A percentile compares a stretch with the other conserved stretches of the same genome.
Evolutionary conservation across 2,888 invertebrate genomes (phyloP).

Genomic region (Drosophila borealis): DNA sequence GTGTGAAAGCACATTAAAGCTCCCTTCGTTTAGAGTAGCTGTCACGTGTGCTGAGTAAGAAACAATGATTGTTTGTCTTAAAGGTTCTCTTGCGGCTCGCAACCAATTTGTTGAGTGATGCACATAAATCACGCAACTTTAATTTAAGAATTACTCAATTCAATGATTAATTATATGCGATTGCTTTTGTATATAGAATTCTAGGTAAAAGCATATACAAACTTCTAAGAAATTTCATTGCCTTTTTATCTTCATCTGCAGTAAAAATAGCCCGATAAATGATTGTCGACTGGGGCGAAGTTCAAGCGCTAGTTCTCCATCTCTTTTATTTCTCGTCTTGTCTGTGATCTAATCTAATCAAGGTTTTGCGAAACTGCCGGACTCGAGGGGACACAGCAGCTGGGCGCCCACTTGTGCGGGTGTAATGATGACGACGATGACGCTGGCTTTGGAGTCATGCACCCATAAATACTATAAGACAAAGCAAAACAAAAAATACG

Average conservation of each 20-base stretch:
- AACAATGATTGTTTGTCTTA: background rate
- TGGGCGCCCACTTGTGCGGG: slow-evolving; percentile 56
- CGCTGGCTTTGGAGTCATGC: slow-evolving; percentile 51
- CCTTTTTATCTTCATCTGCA: slow-evolving; percentile 36
- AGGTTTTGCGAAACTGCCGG: slow-evolving; percentile 11
- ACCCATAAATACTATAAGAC: slow-evolving; percentile 58
- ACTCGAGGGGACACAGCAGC: background rate
- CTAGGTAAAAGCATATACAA: slow-evolving; percentile 22
- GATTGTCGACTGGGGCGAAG: slow-evolving; percentile 35
- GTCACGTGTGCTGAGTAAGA: background rate
- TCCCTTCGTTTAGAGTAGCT: background rate
- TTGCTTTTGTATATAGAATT: slow-evolving; percentile 19
- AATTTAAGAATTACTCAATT: slow-evolving; percentile 9
- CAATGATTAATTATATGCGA: slow-evolving; percentile 31
- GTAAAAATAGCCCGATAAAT: slow-evolving; percentile 38
- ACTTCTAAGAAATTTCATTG: slow-evolving; percentile 35
- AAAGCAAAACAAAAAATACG: slow-evolving; percentile 16
- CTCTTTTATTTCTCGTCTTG: background rate
- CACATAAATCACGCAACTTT: slow-evolving; percentile 11
- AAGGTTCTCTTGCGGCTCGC: background rate
- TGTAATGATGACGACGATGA: slow-evolving; percentile 56
- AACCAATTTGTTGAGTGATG: slow-evolving; percentile 3
- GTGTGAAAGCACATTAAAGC: background rate
- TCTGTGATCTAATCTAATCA: slow-evolving; percentile 48
- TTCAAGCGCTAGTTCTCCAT: slow-evolving; percentile 21